A percentile compares a stretch with the other conserved stretches of the same genome.
Evolutionary conservation across 2,113 vertebrate species (phyloP).

Genomic region (Mugil cephalus): DNA sequence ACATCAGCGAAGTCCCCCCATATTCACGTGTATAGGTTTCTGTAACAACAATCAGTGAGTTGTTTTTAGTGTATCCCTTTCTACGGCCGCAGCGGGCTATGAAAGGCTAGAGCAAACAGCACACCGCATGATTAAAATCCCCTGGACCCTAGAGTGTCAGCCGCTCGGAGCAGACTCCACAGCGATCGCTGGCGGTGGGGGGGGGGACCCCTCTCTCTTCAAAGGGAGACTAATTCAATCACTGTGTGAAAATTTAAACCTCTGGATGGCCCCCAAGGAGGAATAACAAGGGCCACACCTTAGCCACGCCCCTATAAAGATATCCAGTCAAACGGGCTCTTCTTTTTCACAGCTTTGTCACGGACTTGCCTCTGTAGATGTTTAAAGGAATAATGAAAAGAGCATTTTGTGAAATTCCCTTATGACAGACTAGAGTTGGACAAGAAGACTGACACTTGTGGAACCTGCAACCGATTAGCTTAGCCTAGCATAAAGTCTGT

Average conservation of each 20-base stretch:
- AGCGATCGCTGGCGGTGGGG: constrained; percentile 60
- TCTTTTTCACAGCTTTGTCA: constrained; percentile 15
- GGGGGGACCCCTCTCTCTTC: constrained; percentile 58
- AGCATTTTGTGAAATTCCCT: background rate
- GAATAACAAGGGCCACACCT: constrained; percentile 57
- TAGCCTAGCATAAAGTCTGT: background rate
- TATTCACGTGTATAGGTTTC: constrained; percentile 69
- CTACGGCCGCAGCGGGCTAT: constrained; percentile 60
- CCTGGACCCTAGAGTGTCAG: constrained; percentile 52
- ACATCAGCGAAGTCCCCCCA: constrained; percentile 53
- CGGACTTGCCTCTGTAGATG: no score
- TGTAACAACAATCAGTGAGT: constrained; percentile 71
- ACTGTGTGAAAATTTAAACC: constrained; percentile 82
- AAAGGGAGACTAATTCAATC: constrained; percentile 80
- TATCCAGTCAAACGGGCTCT: constrained; percentile 11
- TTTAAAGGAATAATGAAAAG: no score
- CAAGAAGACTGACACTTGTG: no score
- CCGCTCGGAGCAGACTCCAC: constrained; percentile 49
- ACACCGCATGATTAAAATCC: constrained; percentile 70
- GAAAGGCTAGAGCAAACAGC: constrained; percentile 73
- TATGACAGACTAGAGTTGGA: background rate
- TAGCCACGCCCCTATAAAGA: constrained; percentile 32
- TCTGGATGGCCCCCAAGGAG: constrained; percentile 66
- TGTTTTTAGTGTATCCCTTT: constrained; percentile 70
- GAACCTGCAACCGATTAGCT: background rate